Percentiles rank a stretch among this genome's conserved stretches.
phyloP scores from a whole-genome alignment of 1,140 invertebrate species.

The Drosophila varians region DNA sequence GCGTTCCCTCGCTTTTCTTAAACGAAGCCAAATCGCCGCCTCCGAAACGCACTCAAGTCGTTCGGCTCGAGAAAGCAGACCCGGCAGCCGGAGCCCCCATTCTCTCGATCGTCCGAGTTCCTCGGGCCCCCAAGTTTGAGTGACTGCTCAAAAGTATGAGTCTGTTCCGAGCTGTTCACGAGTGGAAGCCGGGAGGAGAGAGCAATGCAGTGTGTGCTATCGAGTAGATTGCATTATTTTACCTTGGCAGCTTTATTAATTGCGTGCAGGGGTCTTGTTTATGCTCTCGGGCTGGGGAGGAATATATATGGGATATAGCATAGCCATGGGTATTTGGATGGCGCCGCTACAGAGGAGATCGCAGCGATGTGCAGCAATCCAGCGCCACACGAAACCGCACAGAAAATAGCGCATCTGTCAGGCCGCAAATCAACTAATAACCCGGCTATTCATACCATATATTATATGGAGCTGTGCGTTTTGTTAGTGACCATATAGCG shows the following conservation, averaged over 20 bases:
- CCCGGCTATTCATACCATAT: slow-evolving; percentile 51
- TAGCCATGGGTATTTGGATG: slow-evolving; percentile 34
- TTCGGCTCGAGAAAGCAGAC: slow-evolving; percentile 12
- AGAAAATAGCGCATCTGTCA: slow-evolving; percentile 62
- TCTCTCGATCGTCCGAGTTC: background rate
- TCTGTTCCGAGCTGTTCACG: background rate
- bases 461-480: background rate
- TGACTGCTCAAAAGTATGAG: background rate
- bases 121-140: slow-evolving; percentile 13
- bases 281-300: slow-evolving; percentile 36
- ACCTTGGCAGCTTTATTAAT: slow-evolving; percentile 79
- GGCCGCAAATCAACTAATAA: slow-evolving; percentile 66
- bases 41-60: slow-evolving; percentile 14
- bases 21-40: slow-evolving; percentile 2
- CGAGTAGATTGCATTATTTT: slow-evolving; percentile 57
- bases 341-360: slow-evolving; percentile 46
- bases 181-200: slow-evolving; percentile 19
- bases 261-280: slow-evolving; percentile 56
- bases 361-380: slow-evolving; percentile 15
- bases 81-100: background rate
- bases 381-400: slow-evolving; percentile 14
- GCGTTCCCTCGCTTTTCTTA: slow-evolving; percentile 11
- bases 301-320: slow-evolving; percentile 1
- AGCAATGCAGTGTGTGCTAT: background rate
- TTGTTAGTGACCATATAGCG: background rate